These are phyloP conservation scores for Calonectris borealis DNA, from an alignment of 2,113 vertebrate species.

Conservation along the genomic window DNA sequence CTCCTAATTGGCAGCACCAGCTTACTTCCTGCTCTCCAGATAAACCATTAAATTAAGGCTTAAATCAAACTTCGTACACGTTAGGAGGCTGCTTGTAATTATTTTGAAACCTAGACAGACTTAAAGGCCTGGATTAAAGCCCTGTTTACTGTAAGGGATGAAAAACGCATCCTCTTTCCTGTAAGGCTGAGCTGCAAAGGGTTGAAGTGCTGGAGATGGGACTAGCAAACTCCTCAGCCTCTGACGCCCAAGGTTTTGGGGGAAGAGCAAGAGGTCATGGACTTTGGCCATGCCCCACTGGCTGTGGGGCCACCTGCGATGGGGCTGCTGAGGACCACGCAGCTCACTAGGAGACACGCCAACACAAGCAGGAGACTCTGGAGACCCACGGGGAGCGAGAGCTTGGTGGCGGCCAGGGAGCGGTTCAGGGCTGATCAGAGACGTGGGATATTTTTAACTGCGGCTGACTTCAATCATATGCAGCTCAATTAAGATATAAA, in stretches of 20 bases:
- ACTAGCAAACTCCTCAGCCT: neutral
- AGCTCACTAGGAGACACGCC: neutral
- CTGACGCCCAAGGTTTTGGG: neutral
- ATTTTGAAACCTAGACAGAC: constrained; percentile 11
- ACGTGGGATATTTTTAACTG: neutral
- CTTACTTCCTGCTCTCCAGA: constrained; percentile 41
- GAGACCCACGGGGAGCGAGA: neutral
- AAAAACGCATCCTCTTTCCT: neutral
- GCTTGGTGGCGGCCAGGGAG: neutral
- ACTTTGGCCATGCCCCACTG: neutral
- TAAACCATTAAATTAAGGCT: constrained; percentile 20
- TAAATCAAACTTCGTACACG: neutral
- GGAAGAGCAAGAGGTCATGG: neutral
- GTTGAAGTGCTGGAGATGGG: neutral
- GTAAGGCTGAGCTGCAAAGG: neutral
- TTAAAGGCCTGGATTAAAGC: neutral
- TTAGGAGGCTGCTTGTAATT: constrained; percentile 30
- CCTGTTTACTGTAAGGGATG: neutral
- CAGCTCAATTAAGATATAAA: neutral
- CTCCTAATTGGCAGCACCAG: constrained; percentile 39
- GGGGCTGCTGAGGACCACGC: neutral
- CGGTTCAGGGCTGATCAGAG: neutral
- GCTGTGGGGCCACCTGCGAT: no score
- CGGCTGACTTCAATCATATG: neutral
- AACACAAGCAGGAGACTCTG: neutral